These are phyloP conservation scores for Aphelenchoides besseyi DNA, from an alignment of 1,140 invertebrate species.

Conservation along the genomic window DNA sequence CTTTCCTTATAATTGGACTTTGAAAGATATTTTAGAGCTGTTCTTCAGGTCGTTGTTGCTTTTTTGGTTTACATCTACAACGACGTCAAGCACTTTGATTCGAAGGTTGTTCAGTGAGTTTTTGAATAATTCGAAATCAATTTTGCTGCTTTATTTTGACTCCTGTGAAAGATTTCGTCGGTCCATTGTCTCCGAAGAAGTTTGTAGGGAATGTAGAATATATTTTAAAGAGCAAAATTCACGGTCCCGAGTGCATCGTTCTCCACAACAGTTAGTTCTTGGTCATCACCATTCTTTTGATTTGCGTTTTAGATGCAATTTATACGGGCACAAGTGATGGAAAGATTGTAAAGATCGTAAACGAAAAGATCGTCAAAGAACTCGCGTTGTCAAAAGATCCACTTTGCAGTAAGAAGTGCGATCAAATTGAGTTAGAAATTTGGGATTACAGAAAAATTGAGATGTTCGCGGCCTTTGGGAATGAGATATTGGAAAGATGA, in stretches of 20 bases:
- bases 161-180: constrained; percentile 38
- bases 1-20: too few species aligned
- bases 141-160: constrained; percentile 39
- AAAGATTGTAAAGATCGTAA: constrained; percentile 55
- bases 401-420: neutral
- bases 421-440: too few species aligned
- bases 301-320: constrained; percentile 50
- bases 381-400: neutral
- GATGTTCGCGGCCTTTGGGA: constrained; percentile 6
- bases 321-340: constrained; percentile 51
- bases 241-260: constrained; percentile 55
- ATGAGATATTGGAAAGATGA: constrained; percentile 19
- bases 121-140: neutral
- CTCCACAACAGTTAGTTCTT: too few species aligned
- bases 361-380: constrained; percentile 45
- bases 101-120: constrained; percentile 6
- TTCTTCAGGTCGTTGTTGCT: neutral
- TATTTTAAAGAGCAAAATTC: constrained; percentile 50
- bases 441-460: neutral
- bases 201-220: constrained; percentile 34
- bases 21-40: too few species aligned
- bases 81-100: constrained; percentile 3
- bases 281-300: too few species aligned
- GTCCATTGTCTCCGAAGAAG: constrained; percentile 40
- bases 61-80: neutral